These are phyloP conservation scores for Saimiri boliviensis DNA, from an alignment of 2,113 vertebrate genomes.

Conservation along the genomic window DNA sequence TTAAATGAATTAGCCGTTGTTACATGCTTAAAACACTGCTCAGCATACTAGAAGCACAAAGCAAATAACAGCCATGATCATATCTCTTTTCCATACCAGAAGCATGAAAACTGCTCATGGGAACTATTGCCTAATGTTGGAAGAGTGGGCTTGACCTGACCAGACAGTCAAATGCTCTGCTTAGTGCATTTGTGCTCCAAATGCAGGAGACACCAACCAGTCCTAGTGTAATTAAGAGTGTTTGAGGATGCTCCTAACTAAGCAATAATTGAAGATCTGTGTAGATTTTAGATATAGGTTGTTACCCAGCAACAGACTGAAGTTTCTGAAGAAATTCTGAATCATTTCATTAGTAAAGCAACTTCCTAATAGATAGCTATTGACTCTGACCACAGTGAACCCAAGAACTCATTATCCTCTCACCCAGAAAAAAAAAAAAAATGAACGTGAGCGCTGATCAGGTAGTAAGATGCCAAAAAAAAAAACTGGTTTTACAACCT, in stretches of 20 bases:
- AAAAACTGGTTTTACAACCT: conserved; percentile 42
- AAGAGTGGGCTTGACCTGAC: not conserved
- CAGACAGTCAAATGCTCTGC: not conserved
- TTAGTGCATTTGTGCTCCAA: not conserved
- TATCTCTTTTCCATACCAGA: not conserved
- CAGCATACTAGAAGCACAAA: not conserved
- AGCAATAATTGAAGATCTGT: not conserved
- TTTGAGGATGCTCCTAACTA: not conserved
- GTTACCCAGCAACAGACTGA: not conserved
- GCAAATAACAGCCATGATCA: not conserved
- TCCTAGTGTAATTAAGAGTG: not conserved
- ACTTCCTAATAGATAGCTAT: conserved; percentile 7
- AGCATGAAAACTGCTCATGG: not conserved
- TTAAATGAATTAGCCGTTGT: not conserved
- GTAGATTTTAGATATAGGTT: not conserved
- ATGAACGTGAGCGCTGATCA: conserved; percentile 40
- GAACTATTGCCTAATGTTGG: not conserved
- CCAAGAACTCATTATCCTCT: conserved; percentile 9
- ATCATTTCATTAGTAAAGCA: not conserved
- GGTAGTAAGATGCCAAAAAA: not conserved
- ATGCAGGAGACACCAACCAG: not conserved
- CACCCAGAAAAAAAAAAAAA: conserved; percentile 24
- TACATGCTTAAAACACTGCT: not conserved
- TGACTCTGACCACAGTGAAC: conserved; percentile 30
- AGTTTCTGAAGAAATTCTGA: not conserved